Conservation (phyloP, 2,113 vertebrate genomes). For the Stercorarius parasiticus region DNA sequence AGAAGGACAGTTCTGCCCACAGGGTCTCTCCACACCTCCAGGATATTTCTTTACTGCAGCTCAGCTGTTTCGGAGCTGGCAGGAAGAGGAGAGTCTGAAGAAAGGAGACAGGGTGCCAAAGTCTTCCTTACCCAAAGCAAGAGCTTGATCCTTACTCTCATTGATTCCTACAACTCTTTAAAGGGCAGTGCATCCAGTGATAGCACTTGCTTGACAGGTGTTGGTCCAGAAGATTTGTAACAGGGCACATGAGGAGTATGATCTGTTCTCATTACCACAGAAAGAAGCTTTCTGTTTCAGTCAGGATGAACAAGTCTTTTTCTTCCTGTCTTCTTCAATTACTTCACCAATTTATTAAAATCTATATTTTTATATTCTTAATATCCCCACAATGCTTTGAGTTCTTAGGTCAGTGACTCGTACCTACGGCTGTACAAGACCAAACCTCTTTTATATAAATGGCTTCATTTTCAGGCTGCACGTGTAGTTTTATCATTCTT, state of each 20-base stretch:
- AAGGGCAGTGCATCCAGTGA: neutral
- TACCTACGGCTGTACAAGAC: neutral
- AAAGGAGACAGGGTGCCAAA: neutral
- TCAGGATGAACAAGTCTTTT: neutral
- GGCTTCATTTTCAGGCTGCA: constrained; percentile 35
- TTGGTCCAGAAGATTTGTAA: neutral
- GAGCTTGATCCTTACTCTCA: neutral
- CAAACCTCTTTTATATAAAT: constrained; percentile 4
- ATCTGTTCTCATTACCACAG: neutral
- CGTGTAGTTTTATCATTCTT: constrained; percentile 23
- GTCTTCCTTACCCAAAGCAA: neutral
- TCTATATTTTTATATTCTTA: constrained; percentile 11
- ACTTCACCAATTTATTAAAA: constrained; percentile 26
- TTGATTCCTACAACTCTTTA: neutral
- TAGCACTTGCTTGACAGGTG: neutral
- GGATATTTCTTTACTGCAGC: neutral
- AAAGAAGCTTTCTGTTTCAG: neutral
- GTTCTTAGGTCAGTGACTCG: constrained; percentile 28
- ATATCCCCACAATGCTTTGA: neutral
- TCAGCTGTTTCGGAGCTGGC: neutral
- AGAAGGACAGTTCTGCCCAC: neutral
- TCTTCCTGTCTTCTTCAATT: constrained; percentile 20
- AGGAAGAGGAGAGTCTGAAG: neutral
- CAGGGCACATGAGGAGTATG: neutral
- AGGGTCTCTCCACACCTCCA: neutral